phyloP scores from a whole-genome alignment of 2,797 vertebrate genomes.

The Oceanodroma leucorhoa region DNA sequence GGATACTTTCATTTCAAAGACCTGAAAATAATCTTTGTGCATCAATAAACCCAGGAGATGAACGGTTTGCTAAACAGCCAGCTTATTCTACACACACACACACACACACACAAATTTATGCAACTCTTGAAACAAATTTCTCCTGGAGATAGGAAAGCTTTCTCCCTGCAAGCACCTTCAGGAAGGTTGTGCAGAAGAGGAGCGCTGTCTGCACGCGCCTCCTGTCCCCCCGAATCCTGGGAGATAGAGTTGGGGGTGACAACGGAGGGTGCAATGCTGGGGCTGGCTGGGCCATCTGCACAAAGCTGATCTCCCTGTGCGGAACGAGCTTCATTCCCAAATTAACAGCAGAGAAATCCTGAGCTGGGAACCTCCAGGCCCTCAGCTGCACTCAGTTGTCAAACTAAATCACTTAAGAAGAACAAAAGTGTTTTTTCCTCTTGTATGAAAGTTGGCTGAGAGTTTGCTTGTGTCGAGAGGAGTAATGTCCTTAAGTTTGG shows the following conservation, averaged over 20 bases:
- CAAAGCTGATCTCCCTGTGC: neutral
- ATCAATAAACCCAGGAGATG: neutral
- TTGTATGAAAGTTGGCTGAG: neutral
- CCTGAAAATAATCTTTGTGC: neutral
- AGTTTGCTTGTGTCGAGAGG: neutral
- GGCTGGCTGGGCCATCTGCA: neutral
- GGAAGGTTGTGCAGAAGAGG: neutral
- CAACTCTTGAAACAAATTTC: rapidly evolving
- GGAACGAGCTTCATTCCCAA: neutral
- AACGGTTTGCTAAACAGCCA: neutral
- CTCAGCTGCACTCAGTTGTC: neutral
- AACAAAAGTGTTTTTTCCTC: too few relatives aligned
- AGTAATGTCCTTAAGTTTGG: neutral
- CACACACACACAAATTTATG: neutral
- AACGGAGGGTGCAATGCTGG: rapidly evolving
- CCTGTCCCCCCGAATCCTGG: neutral
- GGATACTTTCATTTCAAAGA: neutral
- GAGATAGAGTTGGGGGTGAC: neutral
- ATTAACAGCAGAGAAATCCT: neutral
- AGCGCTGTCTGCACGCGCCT: rapidly evolving
- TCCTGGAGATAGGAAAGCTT: neutral
- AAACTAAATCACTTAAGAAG: neutral
- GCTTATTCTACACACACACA: neutral
- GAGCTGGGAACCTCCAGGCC: neutral
- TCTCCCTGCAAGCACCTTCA: too few relatives aligned